A percentile compares a stretch with the other conserved stretches of the same genome.
Evolutionary conservation across 2,888 invertebrate species (phyloP).

Genomic region (Lasioglossum zephyrum): DNA sequence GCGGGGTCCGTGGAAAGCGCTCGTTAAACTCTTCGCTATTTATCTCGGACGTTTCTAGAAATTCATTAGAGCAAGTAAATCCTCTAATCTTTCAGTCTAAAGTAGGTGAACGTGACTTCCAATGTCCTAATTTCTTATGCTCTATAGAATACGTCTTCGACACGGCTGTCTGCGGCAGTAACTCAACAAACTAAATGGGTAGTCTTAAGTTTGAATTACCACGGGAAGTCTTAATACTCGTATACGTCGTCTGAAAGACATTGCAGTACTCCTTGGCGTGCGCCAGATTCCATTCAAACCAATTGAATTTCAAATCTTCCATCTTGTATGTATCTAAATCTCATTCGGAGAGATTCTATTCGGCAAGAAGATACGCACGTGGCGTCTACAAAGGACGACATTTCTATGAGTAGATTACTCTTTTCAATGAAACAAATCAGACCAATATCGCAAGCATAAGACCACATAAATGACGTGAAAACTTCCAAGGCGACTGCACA

Average conservation of each 20-base stretch:
- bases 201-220: constrained; percentile 1
- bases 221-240: background rate
- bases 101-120: background rate
- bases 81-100: background rate
- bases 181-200: constrained; percentile 2
- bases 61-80: background rate
- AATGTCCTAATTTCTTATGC: background rate
- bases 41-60: background rate
- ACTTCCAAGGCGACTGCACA: no score
- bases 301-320: background rate
- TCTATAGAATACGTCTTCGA: background rate
- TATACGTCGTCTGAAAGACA: background rate
- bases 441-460: no score
- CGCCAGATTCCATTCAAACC: background rate
- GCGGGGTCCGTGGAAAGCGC: background rate
- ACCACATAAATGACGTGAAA: no score
- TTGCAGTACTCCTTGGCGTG: background rate
- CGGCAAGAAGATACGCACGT: no score
- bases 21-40: background rate
- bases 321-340: background rate
- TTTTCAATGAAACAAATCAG: no score
- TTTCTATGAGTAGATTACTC: no score
- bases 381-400: no score
- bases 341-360: no score
- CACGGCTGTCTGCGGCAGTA: background rate